Conservation (phyloP, 1,140 invertebrate species). For the Pentalonia nigronervosa region DNA sequence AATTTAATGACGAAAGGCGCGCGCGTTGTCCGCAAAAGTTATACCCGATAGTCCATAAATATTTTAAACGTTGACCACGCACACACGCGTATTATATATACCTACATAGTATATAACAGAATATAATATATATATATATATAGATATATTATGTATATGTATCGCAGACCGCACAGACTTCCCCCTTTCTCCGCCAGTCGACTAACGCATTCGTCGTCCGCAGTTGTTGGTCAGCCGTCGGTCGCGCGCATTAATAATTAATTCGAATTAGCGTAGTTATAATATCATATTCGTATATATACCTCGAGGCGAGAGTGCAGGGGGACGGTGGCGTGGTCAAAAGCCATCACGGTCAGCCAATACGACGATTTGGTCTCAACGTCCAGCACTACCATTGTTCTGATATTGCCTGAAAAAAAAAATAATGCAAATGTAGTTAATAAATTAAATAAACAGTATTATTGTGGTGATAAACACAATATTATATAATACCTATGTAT, state of each 20-base stretch:
- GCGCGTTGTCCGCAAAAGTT: not conserved
- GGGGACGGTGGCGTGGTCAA: slow-evolving; percentile 88
- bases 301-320: slow-evolving; percentile 82
- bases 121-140: not conserved
- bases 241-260: slow-evolving; percentile 5
- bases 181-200: not conserved
- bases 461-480: too few relatives aligned
- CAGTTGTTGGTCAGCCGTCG: not conserved
- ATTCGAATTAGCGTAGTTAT: not conserved
- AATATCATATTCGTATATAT: slow-evolving; percentile 65
- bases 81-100: not conserved
- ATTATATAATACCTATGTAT: too few relatives aligned
- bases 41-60: not conserved
- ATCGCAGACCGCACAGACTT: not conserved
- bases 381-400: slow-evolving; percentile 83
- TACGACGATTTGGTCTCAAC: slow-evolving; percentile 86
- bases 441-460: not conserved
- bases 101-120: not conserved
- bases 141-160: not conserved
- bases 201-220: not conserved
- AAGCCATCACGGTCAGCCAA: slow-evolving; percentile 92
- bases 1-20: not conserved
- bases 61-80: not conserved
- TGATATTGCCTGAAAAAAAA: slow-evolving; percentile 76
- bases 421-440: not conserved